Evolutionary conservation across 2,797 vertebrate species (phyloP), one percentile per base, ranked within the genome.

Genomic region (Schizothorax lantsangensis): DNA sequence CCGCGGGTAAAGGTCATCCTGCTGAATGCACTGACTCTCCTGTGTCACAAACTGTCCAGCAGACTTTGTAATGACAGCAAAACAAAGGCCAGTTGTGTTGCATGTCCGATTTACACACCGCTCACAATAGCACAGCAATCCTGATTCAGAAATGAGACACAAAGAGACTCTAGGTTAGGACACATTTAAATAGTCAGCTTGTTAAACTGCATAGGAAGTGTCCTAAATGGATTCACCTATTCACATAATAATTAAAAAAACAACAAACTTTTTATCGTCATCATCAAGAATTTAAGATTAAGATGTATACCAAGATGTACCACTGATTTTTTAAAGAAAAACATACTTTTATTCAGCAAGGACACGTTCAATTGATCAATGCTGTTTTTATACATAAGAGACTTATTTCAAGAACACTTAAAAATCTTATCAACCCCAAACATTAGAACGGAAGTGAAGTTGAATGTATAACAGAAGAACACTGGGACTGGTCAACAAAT

Each of bases 91-190:
- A 91, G 97, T 95, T 45, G 96, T 97, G 90, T 94, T 94, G 81
- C 96, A 97, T 0, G 96, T 97, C 43, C 93, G 95, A 93, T 97
- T 97, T 79, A 91, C 91, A 91, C 96, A 97, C 6, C 94, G 93
- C 59, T 95, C 95, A 90, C 96, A 97, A 90, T 93, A 95, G 92
- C 96, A 97, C 87, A 95, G 95, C n/a, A 97, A 92, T 33, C 94
- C 96, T 91, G 85, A 43, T 64, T 47, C 38, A 43, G 69, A 57
- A 78, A n/a, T 80, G 45, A 77, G 36, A 52, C 49, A 73, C 57
- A 30, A 43, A 30, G 71, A 43, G 14, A 79, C 36, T 23, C 3
- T 17, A 59, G 47, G 21, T 82, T 26, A 71, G 45, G 33, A n/a
- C 5, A n/a, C n/a, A 36, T 21, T 81, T 23, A 81, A 26, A 45